Conservation (phyloP, 2,888 invertebrate species). For the Gastracanthus pulcherrimus region DNA sequence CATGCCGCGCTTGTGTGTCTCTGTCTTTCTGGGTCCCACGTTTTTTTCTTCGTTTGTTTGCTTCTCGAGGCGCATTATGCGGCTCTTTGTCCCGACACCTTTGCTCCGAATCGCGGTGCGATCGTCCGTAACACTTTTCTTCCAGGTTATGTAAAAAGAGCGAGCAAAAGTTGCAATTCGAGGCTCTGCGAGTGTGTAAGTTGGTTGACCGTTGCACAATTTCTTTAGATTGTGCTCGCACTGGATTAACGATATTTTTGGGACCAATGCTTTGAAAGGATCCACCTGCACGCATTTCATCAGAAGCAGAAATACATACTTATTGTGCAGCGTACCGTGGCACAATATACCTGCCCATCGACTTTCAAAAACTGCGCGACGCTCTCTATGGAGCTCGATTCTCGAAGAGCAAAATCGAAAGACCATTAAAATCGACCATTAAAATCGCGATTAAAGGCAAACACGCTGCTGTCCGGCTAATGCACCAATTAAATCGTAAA, state of each 20-base stretch:
- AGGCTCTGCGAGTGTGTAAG: not conserved
- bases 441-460: too few species aligned
- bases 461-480: not conserved
- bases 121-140: too few species aligned
- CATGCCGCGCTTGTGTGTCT: not conserved
- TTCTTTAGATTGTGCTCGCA: not conserved
- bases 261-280: too few species aligned
- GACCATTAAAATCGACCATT: not conserved
- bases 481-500: constrained; percentile 27
- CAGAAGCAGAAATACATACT: too few species aligned
- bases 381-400: too few species aligned
- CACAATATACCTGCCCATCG: too few species aligned
- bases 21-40: not conserved
- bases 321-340: too few species aligned
- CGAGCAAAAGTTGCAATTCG: not conserved
- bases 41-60: not conserved
- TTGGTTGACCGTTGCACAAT: not conserved
- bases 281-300: too few species aligned
- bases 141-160: not conserved
- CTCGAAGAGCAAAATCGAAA: not conserved
- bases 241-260: too few species aligned
- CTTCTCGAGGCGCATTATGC: not conserved
- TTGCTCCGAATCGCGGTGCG: not conserved
- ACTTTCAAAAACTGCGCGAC: too few species aligned
- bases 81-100: not conserved